These are phyloP conservation scores for Euglossa dilemma DNA, from an alignment of 1,140 invertebrate genomes.

Conservation along the genomic window DNA sequence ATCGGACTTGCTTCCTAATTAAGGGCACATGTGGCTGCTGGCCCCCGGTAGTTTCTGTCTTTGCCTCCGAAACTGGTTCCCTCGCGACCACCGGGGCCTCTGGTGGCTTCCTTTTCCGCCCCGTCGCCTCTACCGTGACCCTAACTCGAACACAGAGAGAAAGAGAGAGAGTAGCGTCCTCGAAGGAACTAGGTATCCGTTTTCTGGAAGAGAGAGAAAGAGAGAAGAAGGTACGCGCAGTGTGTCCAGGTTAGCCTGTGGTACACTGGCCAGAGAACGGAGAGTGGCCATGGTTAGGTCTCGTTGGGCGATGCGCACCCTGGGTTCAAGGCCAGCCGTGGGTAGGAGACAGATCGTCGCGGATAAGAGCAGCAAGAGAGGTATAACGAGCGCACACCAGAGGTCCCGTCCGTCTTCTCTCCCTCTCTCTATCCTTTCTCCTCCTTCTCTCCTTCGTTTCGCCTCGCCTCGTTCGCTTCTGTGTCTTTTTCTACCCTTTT, in stretches of 20 bases:
- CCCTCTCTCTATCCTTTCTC: neutral
- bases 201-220: too few species aligned
- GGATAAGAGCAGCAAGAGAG: conserved; percentile 53
- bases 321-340: conserved; percentile 48
- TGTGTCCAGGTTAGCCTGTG: neutral
- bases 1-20: conserved; percentile 59
- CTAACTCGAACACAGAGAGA: too few species aligned
- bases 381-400: conserved; percentile 57
- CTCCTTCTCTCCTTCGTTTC: neutral
- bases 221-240: neutral
- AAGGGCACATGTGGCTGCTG: conserved; percentile 43
- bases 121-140: neutral
- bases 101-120: neutral
- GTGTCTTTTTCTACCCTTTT: conserved; percentile 31
- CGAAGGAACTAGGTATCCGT: too few species aligned
- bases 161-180: too few species aligned
- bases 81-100: neutral
- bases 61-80: conserved; percentile 1
- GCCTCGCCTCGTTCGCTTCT: conserved; percentile 39
- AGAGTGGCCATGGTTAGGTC: neutral
- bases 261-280: neutral
- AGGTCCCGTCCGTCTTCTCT: conserved; percentile 36
- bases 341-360: conserved; percentile 57
- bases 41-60: neutral
- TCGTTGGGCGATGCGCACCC: conserved; percentile 45